Evolutionary conservation across 1,140 invertebrate genomes (phyloP), one percentile per base, ranked within the genome.

Genomic region (Marisa cornuarietis): DNA sequence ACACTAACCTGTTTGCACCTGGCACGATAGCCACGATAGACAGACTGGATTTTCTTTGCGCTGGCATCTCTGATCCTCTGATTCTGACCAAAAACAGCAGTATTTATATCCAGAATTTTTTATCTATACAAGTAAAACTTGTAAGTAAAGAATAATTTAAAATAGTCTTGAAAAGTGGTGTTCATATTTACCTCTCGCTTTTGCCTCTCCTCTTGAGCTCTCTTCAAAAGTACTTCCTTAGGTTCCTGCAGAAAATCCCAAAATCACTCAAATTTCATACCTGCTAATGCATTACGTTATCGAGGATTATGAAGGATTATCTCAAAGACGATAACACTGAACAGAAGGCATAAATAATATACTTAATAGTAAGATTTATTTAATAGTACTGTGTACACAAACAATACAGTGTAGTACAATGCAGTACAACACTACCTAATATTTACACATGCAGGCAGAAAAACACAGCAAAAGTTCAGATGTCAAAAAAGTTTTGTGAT

Each of bases 181-280:
- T 42, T 42, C 66, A 26, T 71, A 82, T 82, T 89, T 90, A 95
- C 95, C 92, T 96, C 96, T 89, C 97, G 92, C 91, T 97, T 96
- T 73, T 94, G 93, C 84, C 97, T 93, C 91, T 98, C 96, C 85
- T 94, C 92, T 84, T 96, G 95, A 58, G 95, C 95, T 90, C 95
- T 94, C 73, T 94, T 93, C 75, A 98, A 91, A 26, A 98, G 91
- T 79, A 94, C 93, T 85, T 96, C 94, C 85, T 95, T 94, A 58
- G 93, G 94, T 92, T 93, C 93, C 89, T 90, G 79, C 51, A 85
- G 87, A 74, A 71, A 69, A 82, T 31, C 81, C n/a, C 65, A 72
- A 79, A 54, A 72, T n/a, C 71, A 65, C 42, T 31, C 20, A 20
- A 7, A 1, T 63, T 78, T 20, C n/a, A 78, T n/a, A n/a, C n/a